Percentiles rank a stretch among this genome's conserved stretches.
Conservation (phyloP, 2,888 invertebrate genomes). For the Drosophila nr. perissopoda region DNA sequence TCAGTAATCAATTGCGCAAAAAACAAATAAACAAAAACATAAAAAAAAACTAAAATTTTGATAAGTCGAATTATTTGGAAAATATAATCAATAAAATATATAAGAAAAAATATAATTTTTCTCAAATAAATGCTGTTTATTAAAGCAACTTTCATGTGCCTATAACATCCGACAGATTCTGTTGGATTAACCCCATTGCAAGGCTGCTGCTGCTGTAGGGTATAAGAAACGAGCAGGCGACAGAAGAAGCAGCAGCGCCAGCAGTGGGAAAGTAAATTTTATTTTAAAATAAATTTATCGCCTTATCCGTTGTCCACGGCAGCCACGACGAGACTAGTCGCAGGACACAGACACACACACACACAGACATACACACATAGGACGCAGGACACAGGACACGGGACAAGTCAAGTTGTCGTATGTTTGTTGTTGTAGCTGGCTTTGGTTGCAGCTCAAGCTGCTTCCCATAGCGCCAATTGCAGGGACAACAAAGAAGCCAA, state of each 20-base stretch:
- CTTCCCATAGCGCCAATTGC: constrained; percentile 69
- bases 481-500: constrained; percentile 60
- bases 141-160: background rate
- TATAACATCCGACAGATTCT: background rate
- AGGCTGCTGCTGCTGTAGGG: constrained; percentile 5
- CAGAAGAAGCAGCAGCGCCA: constrained; percentile 25
- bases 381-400: constrained; percentile 20
- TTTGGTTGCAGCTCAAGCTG: constrained; percentile 45
- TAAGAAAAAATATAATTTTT: too few relatives aligned
- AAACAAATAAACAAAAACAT: background rate
- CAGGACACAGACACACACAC: constrained; percentile 24
- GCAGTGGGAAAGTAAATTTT: constrained; percentile 78
- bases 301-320: constrained; percentile 80
- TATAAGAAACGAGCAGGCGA: constrained; percentile 36
- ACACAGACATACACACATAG: constrained; percentile 2
- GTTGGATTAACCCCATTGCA: constrained; percentile 1
- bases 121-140: background rate
- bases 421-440: constrained; percentile 28
- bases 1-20: background rate
- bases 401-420: constrained; percentile 39
- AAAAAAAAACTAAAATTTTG: background rate
- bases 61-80: background rate
- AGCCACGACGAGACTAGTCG: constrained; percentile 48
- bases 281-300: constrained; percentile 81
- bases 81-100: background rate